Evolutionary conservation across 2,888 invertebrate species (phyloP).

Genomic region (Halictus ligatus): DNA sequence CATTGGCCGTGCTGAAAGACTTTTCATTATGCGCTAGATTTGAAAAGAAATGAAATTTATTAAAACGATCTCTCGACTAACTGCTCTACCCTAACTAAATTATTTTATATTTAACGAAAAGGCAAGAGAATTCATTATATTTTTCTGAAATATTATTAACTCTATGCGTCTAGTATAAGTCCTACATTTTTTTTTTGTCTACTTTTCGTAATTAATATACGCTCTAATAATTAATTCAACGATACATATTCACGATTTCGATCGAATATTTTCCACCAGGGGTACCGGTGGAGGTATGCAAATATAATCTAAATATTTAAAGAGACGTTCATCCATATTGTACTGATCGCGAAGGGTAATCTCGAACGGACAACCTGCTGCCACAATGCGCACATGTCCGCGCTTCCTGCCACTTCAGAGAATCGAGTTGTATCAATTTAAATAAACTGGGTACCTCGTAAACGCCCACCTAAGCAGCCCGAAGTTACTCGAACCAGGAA

Average conservation of each 20-base stretch:
- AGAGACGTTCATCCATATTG: neutral
- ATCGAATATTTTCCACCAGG: neutral
- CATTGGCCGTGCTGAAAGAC: too few species aligned
- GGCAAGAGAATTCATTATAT: too few species aligned
- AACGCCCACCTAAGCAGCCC: conserved; percentile 54
- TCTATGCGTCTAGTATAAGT: too few species aligned
- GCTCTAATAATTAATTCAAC: neutral
- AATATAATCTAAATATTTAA: neutral
- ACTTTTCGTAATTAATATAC: neutral
- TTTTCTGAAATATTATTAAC: too few species aligned
- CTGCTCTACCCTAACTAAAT: too few species aligned
- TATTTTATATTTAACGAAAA: too few species aligned
- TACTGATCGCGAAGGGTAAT: neutral
- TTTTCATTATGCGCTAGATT: too few species aligned
- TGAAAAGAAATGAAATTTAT: too few species aligned
- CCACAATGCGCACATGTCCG: conserved; percentile 21
- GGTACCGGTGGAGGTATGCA: neutral
- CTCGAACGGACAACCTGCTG: conserved; percentile 43
- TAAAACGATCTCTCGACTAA: too few species aligned
- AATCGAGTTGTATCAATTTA: conserved; percentile 55
- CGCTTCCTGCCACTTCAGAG: conserved; percentile 28
- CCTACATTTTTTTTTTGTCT: too few species aligned
- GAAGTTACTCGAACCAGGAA: conserved; percentile 42
- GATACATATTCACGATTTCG: neutral
- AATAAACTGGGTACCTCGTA: conserved; percentile 56